A percentile compares a stretch with the other conserved stretches of the same genome.
Evolutionary conservation across 2,888 invertebrate genomes (phyloP).

Genomic region (Hemistola chrysoprasaria): DNA sequence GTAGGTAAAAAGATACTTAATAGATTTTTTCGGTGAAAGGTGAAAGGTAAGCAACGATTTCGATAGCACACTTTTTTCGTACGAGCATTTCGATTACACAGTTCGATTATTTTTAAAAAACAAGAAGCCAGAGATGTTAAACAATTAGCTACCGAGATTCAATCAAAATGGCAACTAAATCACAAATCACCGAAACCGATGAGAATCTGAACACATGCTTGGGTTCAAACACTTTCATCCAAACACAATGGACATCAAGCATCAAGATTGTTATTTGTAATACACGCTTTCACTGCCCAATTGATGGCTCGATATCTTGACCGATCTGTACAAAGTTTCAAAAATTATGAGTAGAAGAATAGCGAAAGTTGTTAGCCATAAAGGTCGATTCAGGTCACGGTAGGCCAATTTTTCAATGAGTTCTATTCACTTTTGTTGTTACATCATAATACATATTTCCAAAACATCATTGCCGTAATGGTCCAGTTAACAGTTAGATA

Average conservation of each 20-base stretch:
- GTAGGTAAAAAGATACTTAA: no score
- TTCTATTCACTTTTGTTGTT: constrained; percentile 45
- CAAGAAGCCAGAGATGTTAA: background rate
- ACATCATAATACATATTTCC: constrained; percentile 26
- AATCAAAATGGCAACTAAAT: constrained; percentile 15
- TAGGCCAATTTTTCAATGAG: constrained; percentile 51
- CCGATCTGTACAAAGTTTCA: constrained; percentile 3
- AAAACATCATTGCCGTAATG: constrained; percentile 31
- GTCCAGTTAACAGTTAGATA: constrained; percentile 34
- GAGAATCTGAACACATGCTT: constrained; percentile 25
- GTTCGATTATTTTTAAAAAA: no score
- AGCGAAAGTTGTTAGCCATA: constrained; percentile 54
- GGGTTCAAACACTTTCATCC: constrained; percentile 51
- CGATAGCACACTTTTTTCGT: no score
- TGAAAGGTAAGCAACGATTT: no score
- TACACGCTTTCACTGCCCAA: constrained; percentile 67
- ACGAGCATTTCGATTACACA: no score
- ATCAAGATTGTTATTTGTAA: constrained; percentile 54
- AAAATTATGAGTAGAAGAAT: constrained; percentile 42
- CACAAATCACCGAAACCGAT: constrained; percentile 22
- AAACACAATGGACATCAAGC: constrained; percentile 47
- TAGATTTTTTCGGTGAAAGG: no score
- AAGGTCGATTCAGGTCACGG: constrained; percentile 46
- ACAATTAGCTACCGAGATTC: no score
- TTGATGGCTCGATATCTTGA: constrained; percentile 40